Evolutionary conservation across 2,888 invertebrate genomes (phyloP).

Genomic region (Pachycephus smyrnensis): DNA sequence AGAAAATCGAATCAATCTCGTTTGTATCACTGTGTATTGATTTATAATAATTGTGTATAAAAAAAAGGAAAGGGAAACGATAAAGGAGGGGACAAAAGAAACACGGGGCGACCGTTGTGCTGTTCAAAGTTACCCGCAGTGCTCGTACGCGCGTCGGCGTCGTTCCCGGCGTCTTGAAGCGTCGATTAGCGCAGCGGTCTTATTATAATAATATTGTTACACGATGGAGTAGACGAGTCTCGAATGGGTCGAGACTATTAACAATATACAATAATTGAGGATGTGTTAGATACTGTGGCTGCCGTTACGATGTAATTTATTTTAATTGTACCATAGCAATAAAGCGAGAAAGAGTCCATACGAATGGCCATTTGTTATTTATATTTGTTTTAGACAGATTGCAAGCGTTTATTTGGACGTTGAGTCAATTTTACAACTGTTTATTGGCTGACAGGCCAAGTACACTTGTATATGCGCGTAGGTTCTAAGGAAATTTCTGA

Average conservation of each 20-base stretch:
- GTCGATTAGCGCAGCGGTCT: not conserved
- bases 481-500: not conserved
- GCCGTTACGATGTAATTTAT: constrained; percentile 58
- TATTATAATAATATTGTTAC: constrained; percentile 29
- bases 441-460: not conserved
- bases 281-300: constrained; percentile 44
- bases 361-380: not conserved
- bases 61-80: constrained; percentile 9
- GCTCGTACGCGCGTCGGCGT: not conserved
- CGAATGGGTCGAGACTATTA: constrained; percentile 27
- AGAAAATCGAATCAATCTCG: not conserved
- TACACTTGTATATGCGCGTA: not conserved
- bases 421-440: not conserved
- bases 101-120: constrained; percentile 27
- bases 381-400: not conserved
- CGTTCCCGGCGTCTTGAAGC: not conserved
- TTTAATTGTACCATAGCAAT: constrained; percentile 58
- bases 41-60: constrained; percentile 48
- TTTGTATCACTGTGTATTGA: constrained; percentile 20
- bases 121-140: constrained; percentile 27
- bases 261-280: constrained; percentile 32
- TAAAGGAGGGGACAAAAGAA: not conserved
- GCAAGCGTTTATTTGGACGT: not conserved
- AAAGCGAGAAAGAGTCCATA: constrained; percentile 27
- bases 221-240: constrained; percentile 31